phyloP scores from a whole-genome alignment of 2,888 invertebrate species.

The Erebia ligea region DNA sequence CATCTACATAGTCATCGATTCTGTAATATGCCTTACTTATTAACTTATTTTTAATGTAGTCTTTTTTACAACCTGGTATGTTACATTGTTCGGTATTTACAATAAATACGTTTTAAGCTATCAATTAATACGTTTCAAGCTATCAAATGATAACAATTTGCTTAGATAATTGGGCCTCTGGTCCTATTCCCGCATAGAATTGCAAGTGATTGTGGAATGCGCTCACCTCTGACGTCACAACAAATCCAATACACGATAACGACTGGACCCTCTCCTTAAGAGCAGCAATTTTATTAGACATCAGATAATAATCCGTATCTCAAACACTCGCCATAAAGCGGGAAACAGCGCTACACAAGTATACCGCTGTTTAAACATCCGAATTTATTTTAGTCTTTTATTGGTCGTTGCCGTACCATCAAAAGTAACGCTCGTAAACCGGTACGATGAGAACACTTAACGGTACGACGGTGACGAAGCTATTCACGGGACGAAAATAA shows the following conservation, averaged over 20 bases:
- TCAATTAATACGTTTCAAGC: too few relatives aligned
- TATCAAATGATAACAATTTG: too few relatives aligned
- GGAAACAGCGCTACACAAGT: not conserved
- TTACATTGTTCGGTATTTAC: too few relatives aligned
- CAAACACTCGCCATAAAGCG: not conserved
- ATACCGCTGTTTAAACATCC: constrained; percentile 6
- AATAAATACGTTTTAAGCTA: too few relatives aligned
- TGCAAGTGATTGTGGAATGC: too few relatives aligned
- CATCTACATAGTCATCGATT: too few relatives aligned
- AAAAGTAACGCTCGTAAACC: constrained; percentile 30
- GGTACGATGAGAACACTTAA: not conserved
- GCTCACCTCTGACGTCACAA: too few relatives aligned
- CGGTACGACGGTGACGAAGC: not conserved
- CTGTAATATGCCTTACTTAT: too few relatives aligned
- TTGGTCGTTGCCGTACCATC: constrained; percentile 29
- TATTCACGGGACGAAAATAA: not conserved
- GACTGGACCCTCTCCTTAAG: not conserved
- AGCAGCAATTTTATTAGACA: not conserved
- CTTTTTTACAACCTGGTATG: too few relatives aligned
- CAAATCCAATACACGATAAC: not conserved
- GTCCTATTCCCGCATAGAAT: too few relatives aligned
- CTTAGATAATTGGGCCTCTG: too few relatives aligned
- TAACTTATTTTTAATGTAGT: too few relatives aligned
- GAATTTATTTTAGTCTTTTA: constrained; percentile 32
- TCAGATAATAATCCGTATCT: not conserved